Evolutionary conservation across 2,797 vertebrate species (phyloP).

Genomic region (Huso huso): DNA sequence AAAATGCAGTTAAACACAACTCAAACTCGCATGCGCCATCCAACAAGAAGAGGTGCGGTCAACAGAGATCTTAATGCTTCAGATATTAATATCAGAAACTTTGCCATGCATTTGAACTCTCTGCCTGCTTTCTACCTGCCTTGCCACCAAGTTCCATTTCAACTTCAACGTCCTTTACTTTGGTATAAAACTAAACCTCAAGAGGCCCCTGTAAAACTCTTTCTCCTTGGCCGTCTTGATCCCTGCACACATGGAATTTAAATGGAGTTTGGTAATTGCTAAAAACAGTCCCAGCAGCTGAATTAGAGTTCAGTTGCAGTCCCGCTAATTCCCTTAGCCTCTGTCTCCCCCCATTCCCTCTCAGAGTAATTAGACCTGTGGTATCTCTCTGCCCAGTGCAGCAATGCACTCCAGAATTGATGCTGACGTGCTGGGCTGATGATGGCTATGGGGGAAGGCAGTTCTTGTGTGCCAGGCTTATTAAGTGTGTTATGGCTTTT

Average conservation of each 20-base stretch:
- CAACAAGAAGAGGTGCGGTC: no score
- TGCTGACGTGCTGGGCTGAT: no score
- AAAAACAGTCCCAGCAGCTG: neutral
- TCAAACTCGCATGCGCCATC: no score
- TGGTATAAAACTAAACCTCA: neutral
- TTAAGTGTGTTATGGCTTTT: no score
- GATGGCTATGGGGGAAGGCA: no score
- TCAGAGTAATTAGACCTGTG: neutral
- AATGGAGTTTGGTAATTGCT: neutral
- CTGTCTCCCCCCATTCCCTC: neutral
- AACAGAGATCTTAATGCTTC: no score
- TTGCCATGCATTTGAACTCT: neutral
- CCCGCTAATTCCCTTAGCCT: neutral
- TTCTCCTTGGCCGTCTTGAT: neutral
- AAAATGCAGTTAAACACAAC: no score
- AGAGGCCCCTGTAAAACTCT: neutral
- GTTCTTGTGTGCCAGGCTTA: no score
- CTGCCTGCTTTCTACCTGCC: neutral
- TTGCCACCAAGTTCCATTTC: no score
- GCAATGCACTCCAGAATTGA: no score
- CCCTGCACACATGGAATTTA: neutral
- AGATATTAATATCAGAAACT: neutral
- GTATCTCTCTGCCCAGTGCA: slow-evolving; percentile 1
- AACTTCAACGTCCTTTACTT: no score
- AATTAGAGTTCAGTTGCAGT: neutral